Evolutionary conservation across 2,888 invertebrate species (phyloP), one percentile per base, ranked within the genome.

Genomic region (Archaeoteleia sp.): DNA sequence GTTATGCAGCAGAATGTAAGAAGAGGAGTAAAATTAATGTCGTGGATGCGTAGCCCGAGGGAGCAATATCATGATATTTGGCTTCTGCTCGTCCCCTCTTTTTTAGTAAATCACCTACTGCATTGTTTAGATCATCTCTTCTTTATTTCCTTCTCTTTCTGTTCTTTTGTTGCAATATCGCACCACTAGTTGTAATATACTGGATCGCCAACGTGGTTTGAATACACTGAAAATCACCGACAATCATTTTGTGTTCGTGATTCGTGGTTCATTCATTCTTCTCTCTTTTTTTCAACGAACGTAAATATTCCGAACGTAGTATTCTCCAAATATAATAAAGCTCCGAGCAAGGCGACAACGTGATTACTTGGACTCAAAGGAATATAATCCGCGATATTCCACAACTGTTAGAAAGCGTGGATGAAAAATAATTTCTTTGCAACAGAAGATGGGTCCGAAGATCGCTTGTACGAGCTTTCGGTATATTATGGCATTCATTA

Each of bases 401-500:
- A 27, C 51, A 63, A 63, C 57, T 63, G 57, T 51, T 45, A 27
- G 51, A 32, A 46, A 51, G 42, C 25, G 42, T 2, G 9, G 4
- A 55, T 7, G 45, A 51, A 65, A 35, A 58, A 53, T 53, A 46
- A 13, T 1, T 25, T 42, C 23, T 58, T 53, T 53, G 53, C 14
- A 27, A 35, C 39, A 65, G 57, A 61, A 49, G 40, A 34, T n/a
- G 39, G 37, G 35, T 46, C 30, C 40, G n/a, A 32, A 51, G 51
- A 61, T 67, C 57, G 58, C 45, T 61, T 55, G 37, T 20, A 17
- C 35, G 43, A 34, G 20, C 27, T 53, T 48, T 9, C 37, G 37
- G 55, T 42, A 54, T 53, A 30, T 60, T 48, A 12, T 48, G 48
- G 53, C 58, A 66, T 66, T 53, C 48, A 66, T 66, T 57, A 58